Base-by-base conservation (phyloP, 2,113 vertebrate species). In the Cololabis saira region DNA sequence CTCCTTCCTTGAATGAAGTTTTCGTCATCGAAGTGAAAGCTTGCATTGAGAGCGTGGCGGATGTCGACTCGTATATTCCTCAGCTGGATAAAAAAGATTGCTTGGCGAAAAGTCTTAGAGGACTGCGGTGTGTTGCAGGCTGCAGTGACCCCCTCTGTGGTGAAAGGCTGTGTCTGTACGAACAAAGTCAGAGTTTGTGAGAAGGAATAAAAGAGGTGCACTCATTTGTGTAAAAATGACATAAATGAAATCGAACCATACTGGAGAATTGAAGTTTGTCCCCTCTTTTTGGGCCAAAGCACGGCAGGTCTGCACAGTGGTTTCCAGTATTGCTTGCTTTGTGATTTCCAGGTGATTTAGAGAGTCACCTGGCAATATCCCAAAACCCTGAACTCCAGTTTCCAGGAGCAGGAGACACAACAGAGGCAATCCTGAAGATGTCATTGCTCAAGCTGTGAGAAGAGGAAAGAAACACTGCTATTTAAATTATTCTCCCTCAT, bases 1-100 rank as follows among this genome's bases (percentile, higher is more conserved):
- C 27, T 59, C 48, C 74, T 67, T 2, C 89, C 89, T 12, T 58
- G 27, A 4, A 24, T 15, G 22, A 93, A 86, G 30, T 7, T 65
- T 43, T 92, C 90, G 0, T 86, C 61, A 13, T 91, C 88, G 48
- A 92, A 91, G 73, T 92, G 91, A 33, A 80, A 86, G 71, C 74
- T 80, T 7, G 42, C 30, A n/a, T 85, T 75, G 0, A 80, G 12
- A 1, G 24, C 57, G 17, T 74, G 19, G 2, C 55, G 52, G 9
- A 86, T 16, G 59, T 90, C 86, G 18, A 87, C 81, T 2, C 60
- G 21, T 1, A 69, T 8, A 15, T 90, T 90, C 52, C 6, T 69
- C 5, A 41, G 3, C 0, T 0, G 61, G 76, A 88, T 74, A 3
- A 14, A 5, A 0, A 0, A 7, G 18, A 88, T 69, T 48, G 83